phyloP scores from a whole-genome alignment of 2,113 vertebrate genomes.

The Poecile atricapillus region DNA sequence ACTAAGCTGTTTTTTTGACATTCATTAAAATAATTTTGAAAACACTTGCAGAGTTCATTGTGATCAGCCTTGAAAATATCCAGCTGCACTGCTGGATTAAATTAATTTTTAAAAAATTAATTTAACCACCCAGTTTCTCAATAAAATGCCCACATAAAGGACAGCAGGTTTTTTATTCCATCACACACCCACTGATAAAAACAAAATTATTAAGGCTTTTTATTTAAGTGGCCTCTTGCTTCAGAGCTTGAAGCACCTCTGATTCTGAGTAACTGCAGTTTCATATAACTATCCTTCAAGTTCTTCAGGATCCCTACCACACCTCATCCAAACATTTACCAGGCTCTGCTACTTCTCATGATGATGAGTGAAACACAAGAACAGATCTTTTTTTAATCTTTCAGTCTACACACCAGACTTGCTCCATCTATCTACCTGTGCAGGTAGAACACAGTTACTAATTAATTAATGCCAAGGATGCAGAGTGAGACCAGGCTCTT shows the following conservation, averaged over 20 bases:
- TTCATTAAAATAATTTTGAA: not conserved
- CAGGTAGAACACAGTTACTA: not conserved
- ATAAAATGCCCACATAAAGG: not conserved
- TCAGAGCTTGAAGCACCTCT: not conserved
- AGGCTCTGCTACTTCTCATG: not conserved
- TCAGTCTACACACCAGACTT: not conserved
- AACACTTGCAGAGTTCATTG: not conserved
- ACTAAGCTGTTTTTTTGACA: not conserved
- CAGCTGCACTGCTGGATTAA: not conserved
- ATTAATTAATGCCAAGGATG: not conserved
- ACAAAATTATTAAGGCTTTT: not conserved
- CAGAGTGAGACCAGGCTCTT: not conserved
- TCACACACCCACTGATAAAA: not conserved
- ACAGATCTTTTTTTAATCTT: not conserved
- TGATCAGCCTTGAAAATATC: not conserved
- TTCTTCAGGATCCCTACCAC: not conserved
- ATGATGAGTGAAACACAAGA: not conserved
- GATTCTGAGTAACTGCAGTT: not conserved
- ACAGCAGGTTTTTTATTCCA: not conserved
- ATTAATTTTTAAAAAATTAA: not conserved
- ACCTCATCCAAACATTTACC: not conserved
- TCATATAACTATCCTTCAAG: not conserved
- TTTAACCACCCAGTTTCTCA: not conserved
- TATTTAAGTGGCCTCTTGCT: not conserved
- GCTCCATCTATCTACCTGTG: not conserved